phyloP scores from a whole-genome alignment of 2,888 invertebrate species.

The Ophion costatus region DNA sequence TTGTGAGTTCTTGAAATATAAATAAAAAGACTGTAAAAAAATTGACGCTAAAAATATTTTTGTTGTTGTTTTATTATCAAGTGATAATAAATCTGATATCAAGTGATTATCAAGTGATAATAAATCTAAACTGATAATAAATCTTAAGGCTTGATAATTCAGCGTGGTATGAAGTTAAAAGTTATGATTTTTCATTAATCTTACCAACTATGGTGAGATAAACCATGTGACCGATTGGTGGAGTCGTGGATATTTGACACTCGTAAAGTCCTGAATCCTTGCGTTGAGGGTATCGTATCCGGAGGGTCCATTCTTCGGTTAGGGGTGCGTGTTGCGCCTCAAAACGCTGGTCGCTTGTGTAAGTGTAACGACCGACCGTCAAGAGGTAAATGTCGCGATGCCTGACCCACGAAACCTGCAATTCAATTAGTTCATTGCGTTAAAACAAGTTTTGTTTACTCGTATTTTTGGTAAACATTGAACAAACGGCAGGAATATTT shows the following conservation, averaged over 20 bases:
- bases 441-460: background rate
- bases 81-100: too few species aligned
- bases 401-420: constrained; percentile 89
- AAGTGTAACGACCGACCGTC: constrained; percentile 89
- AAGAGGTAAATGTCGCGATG: constrained; percentile 90
- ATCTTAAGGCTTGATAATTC: too few species aligned
- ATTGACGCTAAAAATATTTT: too few species aligned
- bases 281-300: constrained; percentile 89
- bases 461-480: background rate
- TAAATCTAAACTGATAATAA: too few species aligned
- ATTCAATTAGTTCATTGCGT: constrained; percentile 1
- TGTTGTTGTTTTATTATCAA: too few species aligned
- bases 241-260: constrained; percentile 95
- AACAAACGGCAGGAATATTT: background rate
- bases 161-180: too few species aligned
- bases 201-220: constrained; percentile 91
- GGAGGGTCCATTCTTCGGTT: constrained; percentile 93
- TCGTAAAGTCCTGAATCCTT: constrained; percentile 92
- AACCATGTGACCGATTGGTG: constrained; percentile 92
- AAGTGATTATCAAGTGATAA: too few species aligned
- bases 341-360: constrained; percentile 92
- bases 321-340: constrained; percentile 93
- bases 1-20: too few species aligned
- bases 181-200: constrained; percentile 3
- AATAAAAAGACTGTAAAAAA: too few species aligned